These are phyloP conservation scores for Melanogrammus aeglefinus DNA, from an alignment of 2,797 vertebrate genomes.

Conservation along the genomic window DNA sequence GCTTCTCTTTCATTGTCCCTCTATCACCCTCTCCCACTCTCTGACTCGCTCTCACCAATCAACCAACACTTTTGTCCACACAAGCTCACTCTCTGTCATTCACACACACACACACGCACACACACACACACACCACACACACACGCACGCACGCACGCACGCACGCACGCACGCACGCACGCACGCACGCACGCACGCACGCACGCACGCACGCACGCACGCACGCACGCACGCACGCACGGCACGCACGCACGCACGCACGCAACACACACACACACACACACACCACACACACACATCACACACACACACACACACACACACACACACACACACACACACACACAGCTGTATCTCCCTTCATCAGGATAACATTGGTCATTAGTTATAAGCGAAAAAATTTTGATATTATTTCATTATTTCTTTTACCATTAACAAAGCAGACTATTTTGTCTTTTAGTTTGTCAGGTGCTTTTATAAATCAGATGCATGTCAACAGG, in stretches of 20 bases:
- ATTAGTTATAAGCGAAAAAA: background rate
- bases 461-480: background rate
- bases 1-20: conserved; percentile 13
- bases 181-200: too few relatives aligned
- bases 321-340: background rate
- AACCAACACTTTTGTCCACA: background rate
- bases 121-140: background rate
- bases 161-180: too few relatives aligned
- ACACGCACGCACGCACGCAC: too few relatives aligned
- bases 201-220: background rate
- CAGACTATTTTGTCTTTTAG: background rate
- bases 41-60: background rate
- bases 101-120: conserved; percentile 4
- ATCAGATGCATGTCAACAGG: background rate
- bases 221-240: background rate
- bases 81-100: background rate
- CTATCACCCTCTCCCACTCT: conserved; percentile 3
- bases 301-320: background rate
- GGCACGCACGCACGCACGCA: background rate
- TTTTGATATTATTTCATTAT: background rate
- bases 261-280: background rate
- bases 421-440: too few relatives aligned
- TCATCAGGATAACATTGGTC: background rate
- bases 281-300: background rate
- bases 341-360: background rate